Conservation (phyloP, 2,888 invertebrate species). For the Eilema sororculum region DNA sequence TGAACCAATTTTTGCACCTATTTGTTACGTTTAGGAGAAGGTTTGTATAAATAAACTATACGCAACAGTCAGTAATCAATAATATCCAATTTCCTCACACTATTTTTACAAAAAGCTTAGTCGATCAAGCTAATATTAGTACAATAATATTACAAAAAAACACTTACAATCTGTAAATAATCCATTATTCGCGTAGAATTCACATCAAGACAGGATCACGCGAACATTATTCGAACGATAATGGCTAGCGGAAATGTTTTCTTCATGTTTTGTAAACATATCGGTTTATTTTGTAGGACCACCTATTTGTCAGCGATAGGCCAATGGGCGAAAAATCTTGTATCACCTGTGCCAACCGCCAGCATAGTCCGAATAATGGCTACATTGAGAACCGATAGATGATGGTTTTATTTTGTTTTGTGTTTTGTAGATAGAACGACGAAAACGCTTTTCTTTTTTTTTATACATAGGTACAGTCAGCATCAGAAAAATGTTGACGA, state of each 20-base stretch:
- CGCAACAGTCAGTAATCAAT: no score
- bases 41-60: no score
- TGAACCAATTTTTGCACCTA: no score
- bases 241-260: slow-evolving; percentile 40
- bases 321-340: slow-evolving; percentile 2
- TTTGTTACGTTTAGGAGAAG: no score
- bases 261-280: slow-evolving; percentile 57
- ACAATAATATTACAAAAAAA: not conserved
- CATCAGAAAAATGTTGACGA: no score
- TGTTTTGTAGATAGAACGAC: not conserved
- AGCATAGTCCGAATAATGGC: not conserved
- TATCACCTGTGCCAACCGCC: slow-evolving; percentile 10
- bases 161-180: slow-evolving; percentile 55
- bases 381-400: not conserved
- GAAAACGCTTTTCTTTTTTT: not conserved
- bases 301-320: slow-evolving; percentile 27
- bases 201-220: slow-evolving; percentile 35
- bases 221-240: slow-evolving; percentile 44
- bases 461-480: no score
- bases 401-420: not conserved
- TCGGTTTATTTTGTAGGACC: slow-evolving; percentile 28
- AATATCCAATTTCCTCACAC: no score
- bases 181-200: slow-evolving; percentile 48
- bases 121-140: not conserved
- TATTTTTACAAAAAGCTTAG: no score